These are phyloP conservation scores for Drosophila lacicola DNA, from an alignment of 2,888 invertebrate species.

Conservation along the genomic window DNA sequence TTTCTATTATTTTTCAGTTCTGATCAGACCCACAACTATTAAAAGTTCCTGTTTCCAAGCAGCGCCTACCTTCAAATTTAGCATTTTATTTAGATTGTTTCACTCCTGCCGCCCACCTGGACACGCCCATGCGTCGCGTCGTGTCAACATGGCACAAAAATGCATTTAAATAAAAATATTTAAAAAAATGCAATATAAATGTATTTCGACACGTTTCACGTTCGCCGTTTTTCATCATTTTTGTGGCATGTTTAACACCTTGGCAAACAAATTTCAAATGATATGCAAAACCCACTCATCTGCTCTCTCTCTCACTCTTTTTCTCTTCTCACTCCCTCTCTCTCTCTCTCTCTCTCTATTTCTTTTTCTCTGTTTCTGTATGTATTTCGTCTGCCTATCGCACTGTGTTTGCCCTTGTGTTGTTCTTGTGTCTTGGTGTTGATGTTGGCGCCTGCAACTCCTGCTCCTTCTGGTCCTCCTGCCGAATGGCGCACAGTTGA, in stretches of 20 bases:
- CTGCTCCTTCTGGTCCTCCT: constrained; percentile 35
- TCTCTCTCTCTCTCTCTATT: constrained; percentile 20
- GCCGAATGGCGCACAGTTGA: constrained; percentile 78
- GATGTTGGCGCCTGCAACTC: constrained; percentile 28
- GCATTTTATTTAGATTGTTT: constrained; percentile 23
- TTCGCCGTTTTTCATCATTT: constrained; percentile 20
- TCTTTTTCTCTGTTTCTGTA: constrained; percentile 13
- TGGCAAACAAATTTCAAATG: constrained; percentile 53
- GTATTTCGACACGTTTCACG: constrained; percentile 15
- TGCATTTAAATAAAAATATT: constrained; percentile 6
- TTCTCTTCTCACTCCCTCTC: constrained; percentile 11
- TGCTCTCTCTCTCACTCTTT: constrained; percentile 6
- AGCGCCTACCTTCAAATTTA: not conserved
- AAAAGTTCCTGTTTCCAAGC: not conserved
- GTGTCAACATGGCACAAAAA: constrained; percentile 13
- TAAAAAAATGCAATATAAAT: not conserved
- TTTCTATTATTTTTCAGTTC: constrained; percentile 4
- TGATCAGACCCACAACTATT: constrained; percentile 27
- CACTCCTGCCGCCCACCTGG: not conserved
- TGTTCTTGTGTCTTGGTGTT: constrained; percentile 36
- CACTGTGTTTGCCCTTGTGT: constrained; percentile 46
- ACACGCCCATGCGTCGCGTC: constrained; percentile 2
- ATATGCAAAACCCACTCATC: constrained; percentile 40
- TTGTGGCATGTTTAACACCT: constrained; percentile 57
- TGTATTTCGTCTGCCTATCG: constrained; percentile 26